These are phyloP conservation scores for Strigops habroptila DNA, from an alignment of 2,113 vertebrate species.

Conservation along the genomic window DNA sequence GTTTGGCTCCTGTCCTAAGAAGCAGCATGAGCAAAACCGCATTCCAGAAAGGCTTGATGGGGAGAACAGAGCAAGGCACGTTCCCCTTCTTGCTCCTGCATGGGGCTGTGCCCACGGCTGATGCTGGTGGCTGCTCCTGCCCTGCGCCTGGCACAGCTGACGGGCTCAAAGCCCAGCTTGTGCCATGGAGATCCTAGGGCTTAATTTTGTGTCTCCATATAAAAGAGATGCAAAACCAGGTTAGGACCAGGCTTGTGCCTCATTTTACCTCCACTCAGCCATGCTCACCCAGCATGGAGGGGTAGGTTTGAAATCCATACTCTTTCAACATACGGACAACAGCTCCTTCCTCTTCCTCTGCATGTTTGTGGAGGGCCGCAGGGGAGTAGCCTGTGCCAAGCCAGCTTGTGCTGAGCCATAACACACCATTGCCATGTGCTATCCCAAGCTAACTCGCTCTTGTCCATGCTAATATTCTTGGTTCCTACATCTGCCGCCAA, in stretches of 20 bases:
- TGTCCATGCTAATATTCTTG: not conserved
- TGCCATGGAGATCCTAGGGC: accelerated
- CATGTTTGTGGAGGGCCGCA: accelerated
- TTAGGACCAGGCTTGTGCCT: not conserved
- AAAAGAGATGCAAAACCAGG: not conserved
- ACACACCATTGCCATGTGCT: not conserved
- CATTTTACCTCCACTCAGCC: not conserved
- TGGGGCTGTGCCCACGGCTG: not conserved
- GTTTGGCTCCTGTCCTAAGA: slow-evolving; percentile 20
- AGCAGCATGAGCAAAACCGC: not conserved
- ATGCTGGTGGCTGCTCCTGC: not conserved
- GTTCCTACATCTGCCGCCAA: not conserved
- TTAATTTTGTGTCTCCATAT: not conserved
- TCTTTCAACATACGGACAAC: accelerated
- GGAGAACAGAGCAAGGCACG: not conserved
- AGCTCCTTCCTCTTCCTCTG: not conserved
- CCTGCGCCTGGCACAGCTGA: not conserved
- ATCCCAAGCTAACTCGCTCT: accelerated
- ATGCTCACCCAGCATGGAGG: not conserved
- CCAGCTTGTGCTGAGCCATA: not conserved
- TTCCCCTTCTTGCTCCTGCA: not conserved
- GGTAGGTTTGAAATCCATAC: not conserved
- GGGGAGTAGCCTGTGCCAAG: not conserved
- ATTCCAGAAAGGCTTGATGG: not conserved
- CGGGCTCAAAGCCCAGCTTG: not conserved